These are phyloP conservation scores for Synergus umbraculus DNA, from an alignment of 2,888 invertebrate species.

Conservation along the genomic window DNA sequence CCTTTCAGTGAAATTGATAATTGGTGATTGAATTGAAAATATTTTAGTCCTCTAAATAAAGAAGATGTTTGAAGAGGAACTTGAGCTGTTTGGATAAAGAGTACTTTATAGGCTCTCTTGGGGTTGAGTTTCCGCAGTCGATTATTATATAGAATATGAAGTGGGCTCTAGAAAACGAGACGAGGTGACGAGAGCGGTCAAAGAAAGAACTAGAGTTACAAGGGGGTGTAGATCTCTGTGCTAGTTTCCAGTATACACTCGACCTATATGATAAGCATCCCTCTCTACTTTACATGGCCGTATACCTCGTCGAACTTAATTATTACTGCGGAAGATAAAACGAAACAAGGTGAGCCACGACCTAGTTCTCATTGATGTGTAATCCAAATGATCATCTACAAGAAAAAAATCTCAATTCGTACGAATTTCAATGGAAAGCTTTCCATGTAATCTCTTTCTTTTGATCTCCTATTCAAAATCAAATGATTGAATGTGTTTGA, in stretches of 20 bases:
- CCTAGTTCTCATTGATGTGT: slow-evolving; percentile 29
- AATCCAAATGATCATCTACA: neutral
- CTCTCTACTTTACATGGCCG: slow-evolving; percentile 46
- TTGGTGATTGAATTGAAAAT: too few species aligned
- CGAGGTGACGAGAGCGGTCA: slow-evolving; percentile 46
- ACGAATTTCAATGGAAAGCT: neutral
- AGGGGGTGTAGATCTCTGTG: slow-evolving; percentile 43
- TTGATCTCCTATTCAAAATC: neutral
- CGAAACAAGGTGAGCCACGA: slow-evolving; percentile 47
- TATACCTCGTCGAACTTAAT: slow-evolving; percentile 63
- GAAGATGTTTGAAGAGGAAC: neutral
- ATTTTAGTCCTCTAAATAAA: neutral
- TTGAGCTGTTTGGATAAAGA: neutral
- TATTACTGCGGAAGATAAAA: slow-evolving; percentile 59
- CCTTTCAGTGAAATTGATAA: neutral
- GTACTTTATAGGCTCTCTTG: neutral
- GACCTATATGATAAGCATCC: slow-evolving; percentile 62
- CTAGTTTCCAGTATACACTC: slow-evolving; percentile 62
- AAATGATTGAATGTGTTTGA: neutral
- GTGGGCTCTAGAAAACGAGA: slow-evolving; percentile 43
- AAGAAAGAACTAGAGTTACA: slow-evolving; percentile 45
- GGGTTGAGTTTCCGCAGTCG: neutral
- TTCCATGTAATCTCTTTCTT: neutral
- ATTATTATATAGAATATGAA: slow-evolving; percentile 44
- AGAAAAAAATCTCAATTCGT: neutral